Evolutionary conservation across 2,888 invertebrate genomes (phyloP).

Genomic region (Ommatoiulus sabulosus): DNA sequence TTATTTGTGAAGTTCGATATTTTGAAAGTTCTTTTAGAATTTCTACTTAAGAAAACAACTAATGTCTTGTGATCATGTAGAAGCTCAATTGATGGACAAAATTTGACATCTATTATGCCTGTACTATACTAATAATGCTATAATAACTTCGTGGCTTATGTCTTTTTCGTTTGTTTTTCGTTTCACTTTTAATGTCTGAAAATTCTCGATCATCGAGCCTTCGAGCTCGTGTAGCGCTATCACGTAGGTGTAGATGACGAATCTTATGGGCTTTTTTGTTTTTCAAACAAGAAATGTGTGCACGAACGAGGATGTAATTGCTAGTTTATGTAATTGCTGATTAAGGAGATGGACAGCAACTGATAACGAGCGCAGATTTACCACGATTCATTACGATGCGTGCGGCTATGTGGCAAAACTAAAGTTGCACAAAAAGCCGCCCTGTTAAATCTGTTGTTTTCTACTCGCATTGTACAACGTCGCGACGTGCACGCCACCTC

Average conservation of each 20-base stretch:
- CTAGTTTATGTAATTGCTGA: constrained; percentile 1
- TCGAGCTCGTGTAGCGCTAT: constrained; percentile 7
- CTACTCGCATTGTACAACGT: not conserved
- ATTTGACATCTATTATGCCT: constrained; percentile 52
- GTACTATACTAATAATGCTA: constrained; percentile 51
- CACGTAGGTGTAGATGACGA: constrained; percentile 29
- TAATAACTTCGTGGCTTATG: constrained; percentile 48
- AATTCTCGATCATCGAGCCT: constrained; percentile 4
- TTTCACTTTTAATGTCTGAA: constrained; percentile 38
- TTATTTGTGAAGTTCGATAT: constrained; percentile 55
- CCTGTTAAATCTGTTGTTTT: not conserved
- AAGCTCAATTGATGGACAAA: constrained; percentile 53
- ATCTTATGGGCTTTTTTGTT: not conserved
- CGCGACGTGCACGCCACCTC: not conserved
- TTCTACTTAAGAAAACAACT: constrained; percentile 55
- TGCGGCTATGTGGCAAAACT: not conserved
- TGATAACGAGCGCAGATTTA: not conserved
- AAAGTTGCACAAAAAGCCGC: not conserved
- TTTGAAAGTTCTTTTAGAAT: constrained; percentile 56
- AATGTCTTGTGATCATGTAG: constrained; percentile 54
- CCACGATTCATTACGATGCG: not conserved
- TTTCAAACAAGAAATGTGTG: constrained; percentile 21
- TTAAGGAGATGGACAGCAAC: constrained; percentile 43
- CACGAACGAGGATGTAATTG: not conserved
- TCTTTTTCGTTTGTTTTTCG: constrained; percentile 9